Conservation (phyloP, 2,888 invertebrate genomes). For the Germaria angustata region DNA sequence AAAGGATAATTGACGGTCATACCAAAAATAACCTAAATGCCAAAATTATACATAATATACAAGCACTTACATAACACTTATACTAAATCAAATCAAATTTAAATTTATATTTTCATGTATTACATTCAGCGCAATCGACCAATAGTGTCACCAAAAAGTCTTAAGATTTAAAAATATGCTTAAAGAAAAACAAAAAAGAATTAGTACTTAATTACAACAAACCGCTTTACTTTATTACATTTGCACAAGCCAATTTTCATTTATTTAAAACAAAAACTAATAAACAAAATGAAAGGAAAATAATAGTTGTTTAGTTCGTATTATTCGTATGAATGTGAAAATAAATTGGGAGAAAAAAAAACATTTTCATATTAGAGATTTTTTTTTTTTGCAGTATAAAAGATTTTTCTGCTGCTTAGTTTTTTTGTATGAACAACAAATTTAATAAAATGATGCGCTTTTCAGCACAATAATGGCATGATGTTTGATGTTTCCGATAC, state of each 20-base stretch:
- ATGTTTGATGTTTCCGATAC: conserved; percentile 66
- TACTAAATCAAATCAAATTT: conserved; percentile 45
- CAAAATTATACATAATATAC: conserved; percentile 3
- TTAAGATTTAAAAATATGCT: background rate
- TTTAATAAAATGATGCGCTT: conserved; percentile 58
- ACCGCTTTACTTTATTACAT: conserved; percentile 6
- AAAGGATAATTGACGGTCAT: conserved; percentile 78
- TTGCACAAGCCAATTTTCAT: conserved; percentile 16
- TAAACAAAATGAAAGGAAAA: background rate
- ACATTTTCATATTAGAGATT: background rate
- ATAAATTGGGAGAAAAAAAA: background rate
- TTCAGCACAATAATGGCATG: conserved; percentile 57
- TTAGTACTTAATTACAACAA: background rate
- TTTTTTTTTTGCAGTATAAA: background rate
- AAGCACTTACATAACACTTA: conserved; percentile 34
- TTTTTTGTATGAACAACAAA: conserved; percentile 18
- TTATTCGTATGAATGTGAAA: no score
- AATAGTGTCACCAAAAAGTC: conserved; percentile 53
- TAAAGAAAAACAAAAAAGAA: background rate
- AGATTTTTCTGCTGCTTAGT: conserved; percentile 20
- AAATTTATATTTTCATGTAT: background rate
- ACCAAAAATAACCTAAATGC: conserved; percentile 69
- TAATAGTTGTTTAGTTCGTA: background rate
- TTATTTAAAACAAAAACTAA: conserved; percentile 10
- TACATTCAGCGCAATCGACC: conserved; percentile 44